A percentile compares a stretch with the other conserved stretches of the same genome.
Conservation (phyloP, 2,888 invertebrate genomes). For the Lycia hirtaria region DNA sequence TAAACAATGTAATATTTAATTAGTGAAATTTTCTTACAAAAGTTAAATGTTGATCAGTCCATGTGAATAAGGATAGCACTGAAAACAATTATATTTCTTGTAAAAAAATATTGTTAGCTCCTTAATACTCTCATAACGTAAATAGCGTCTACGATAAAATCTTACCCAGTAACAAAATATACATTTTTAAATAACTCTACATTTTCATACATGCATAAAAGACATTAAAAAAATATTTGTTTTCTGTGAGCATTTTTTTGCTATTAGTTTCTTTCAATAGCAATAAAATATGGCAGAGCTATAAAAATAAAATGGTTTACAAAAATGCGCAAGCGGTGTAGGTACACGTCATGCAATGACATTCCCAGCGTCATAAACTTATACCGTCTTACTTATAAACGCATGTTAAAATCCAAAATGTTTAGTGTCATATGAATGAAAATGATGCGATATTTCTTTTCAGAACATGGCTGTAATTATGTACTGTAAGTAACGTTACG, state of each 20-base stretch:
- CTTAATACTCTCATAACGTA: neutral
- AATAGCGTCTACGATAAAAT: neutral
- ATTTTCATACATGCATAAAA: slow-evolving; percentile 32
- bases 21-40: slow-evolving; percentile 50
- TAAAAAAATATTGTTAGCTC: neutral
- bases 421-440: too few species aligned
- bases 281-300: neutral
- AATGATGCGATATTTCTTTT: too few species aligned
- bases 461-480: too few species aligned
- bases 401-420: too few species aligned
- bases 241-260: neutral
- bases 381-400: too few species aligned
- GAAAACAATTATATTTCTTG: slow-evolving; percentile 41
- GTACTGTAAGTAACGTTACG: too few species aligned
- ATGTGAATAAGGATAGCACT: slow-evolving; percentile 53
- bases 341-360: too few species aligned
- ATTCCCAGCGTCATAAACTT: too few species aligned
- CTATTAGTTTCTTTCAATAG: slow-evolving; percentile 2
- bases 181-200: slow-evolving; percentile 48
- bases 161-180: slow-evolving; percentile 49
- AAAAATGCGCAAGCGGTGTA: neutral
- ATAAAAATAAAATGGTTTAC: neutral
- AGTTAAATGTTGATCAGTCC: slow-evolving; percentile 60
- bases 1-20: neutral
- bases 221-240: neutral